Percentiles rank a stretch among this genome's conserved stretches.
Conservation (phyloP, 2,797 vertebrate genomes). For the Xyrichtys novacula region DNA sequence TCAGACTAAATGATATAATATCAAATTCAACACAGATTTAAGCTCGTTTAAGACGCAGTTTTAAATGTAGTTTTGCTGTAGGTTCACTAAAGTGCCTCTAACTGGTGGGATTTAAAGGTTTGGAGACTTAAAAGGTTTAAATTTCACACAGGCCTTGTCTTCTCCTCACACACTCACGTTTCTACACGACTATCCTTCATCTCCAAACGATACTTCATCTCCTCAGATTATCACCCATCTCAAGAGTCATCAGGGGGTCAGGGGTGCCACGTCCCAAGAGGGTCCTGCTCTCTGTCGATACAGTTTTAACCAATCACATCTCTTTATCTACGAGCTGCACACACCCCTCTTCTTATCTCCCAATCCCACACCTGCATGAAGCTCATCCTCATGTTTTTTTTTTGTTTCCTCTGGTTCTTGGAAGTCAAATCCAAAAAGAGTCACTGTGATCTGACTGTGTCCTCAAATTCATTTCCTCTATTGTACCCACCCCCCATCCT, state of each 20-base stretch:
- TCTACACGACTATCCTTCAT: background rate
- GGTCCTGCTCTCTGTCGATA: constrained; percentile 54
- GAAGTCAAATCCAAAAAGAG: constrained; percentile 51
- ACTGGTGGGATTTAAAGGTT: background rate
- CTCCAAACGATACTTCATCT: constrained; percentile 50
- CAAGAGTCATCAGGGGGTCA: constrained; percentile 71
- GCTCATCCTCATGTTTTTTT: background rate
- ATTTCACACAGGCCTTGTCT: background rate
- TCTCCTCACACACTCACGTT: too few species aligned
- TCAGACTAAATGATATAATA: background rate
- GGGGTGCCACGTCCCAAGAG: constrained; percentile 66
- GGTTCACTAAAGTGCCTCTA: background rate
- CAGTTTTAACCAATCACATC: constrained; percentile 61
- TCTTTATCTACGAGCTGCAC: constrained; percentile 34
- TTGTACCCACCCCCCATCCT: background rate
- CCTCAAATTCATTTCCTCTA: constrained; percentile 35
- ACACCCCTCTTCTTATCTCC: constrained; percentile 23
- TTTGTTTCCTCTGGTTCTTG: background rate
- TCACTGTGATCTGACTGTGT: constrained; percentile 37
- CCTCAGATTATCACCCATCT: constrained; percentile 76
- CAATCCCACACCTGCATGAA: constrained; percentile 34
- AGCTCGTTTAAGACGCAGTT: background rate
- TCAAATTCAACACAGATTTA: too few species aligned
- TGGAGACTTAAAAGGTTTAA: background rate
- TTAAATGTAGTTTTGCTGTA: background rate